Conservation (phyloP, 1,140 invertebrate genomes). For the Hycleus cichorii region DNA sequence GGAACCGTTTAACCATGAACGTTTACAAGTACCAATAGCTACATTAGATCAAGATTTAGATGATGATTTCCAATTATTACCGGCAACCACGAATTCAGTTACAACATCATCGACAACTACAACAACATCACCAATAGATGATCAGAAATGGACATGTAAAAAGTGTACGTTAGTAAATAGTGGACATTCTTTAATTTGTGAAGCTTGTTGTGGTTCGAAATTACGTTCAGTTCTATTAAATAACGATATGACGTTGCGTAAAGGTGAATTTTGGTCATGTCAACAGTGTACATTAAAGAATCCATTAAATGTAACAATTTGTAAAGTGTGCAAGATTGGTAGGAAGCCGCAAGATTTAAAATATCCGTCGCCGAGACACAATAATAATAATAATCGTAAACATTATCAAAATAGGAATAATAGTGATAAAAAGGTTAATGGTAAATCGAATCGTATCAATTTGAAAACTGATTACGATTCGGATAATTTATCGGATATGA, state of each 20-base stretch:
- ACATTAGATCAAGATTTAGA: conserved; percentile 45
- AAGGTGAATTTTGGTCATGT: conserved; percentile 72
- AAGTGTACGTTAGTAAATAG: conserved; percentile 82
- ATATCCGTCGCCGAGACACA: conserved; percentile 42
- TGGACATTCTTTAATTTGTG: conserved; percentile 58
- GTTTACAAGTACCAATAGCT: conserved; percentile 37
- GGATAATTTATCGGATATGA: neutral
- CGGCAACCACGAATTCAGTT: conserved; percentile 29
- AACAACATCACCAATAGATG: conserved; percentile 17
- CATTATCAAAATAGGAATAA: conserved; percentile 8
- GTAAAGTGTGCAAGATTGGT: conserved; percentile 64
- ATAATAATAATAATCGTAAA: conserved; percentile 6
- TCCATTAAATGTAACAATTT: conserved; percentile 58
- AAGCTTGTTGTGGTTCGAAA: conserved; percentile 76
- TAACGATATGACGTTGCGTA: conserved; percentile 60
- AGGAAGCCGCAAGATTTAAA: neutral
- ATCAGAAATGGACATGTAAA: conserved; percentile 73
- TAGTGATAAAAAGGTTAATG: conserved; percentile 3
- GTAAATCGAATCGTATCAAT: neutral
- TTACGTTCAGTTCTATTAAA: conserved; percentile 56
- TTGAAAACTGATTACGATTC: neutral
- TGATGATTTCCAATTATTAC: conserved; percentile 45
- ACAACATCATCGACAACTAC: neutral
- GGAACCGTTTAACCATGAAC: conserved; percentile 35
- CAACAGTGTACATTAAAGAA: conserved; percentile 78